A percentile compares a stretch with the other conserved stretches of the same genome.
phyloP scores from a whole-genome alignment of 1,140 invertebrate genomes.

The Bombus confusus region DNA sequence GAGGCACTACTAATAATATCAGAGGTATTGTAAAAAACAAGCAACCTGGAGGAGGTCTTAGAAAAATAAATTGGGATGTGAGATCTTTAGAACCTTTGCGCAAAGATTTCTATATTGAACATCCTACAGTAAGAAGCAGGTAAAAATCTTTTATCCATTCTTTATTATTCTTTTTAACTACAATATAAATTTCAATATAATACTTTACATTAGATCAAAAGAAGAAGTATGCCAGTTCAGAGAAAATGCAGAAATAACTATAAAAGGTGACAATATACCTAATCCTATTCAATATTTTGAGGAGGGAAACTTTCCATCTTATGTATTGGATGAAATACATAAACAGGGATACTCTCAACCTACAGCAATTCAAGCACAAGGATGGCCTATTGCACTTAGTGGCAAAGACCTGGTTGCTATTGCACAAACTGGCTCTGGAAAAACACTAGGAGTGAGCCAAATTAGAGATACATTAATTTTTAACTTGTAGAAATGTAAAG shows the following conservation, averaged over 20 bases:
- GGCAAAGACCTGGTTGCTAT: slow-evolving; percentile 89
- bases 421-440: slow-evolving; percentile 89
- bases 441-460: slow-evolving; percentile 86
- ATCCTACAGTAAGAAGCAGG: slow-evolving; percentile 83
- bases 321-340: slow-evolving; percentile 81
- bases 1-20: slow-evolving; percentile 75
- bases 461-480: slow-evolving; percentile 84
- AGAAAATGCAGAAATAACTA: slow-evolving; percentile 83
- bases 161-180: not conserved
- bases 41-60: slow-evolving; percentile 83
- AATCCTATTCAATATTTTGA: slow-evolving; percentile 86
- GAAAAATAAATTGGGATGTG: slow-evolving; percentile 87
- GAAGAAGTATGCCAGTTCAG: slow-evolving; percentile 84
- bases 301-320: slow-evolving; percentile 86
- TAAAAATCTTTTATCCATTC: slow-evolving; percentile 57
- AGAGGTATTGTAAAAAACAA: slow-evolving; percentile 74
- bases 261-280: slow-evolving; percentile 84
- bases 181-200: slow-evolving; percentile 9
- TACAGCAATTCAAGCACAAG: slow-evolving; percentile 86
- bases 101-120: slow-evolving; percentile 89
- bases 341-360: slow-evolving; percentile 85
- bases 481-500: slow-evolving; percentile 18
- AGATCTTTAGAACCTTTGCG: slow-evolving; percentile 85
- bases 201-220: slow-evolving; percentile 76
- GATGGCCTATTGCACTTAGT: slow-evolving; percentile 88